Base-by-base conservation (phyloP, 2,113 vertebrate species). In the Chionomys nivalis region DNA sequence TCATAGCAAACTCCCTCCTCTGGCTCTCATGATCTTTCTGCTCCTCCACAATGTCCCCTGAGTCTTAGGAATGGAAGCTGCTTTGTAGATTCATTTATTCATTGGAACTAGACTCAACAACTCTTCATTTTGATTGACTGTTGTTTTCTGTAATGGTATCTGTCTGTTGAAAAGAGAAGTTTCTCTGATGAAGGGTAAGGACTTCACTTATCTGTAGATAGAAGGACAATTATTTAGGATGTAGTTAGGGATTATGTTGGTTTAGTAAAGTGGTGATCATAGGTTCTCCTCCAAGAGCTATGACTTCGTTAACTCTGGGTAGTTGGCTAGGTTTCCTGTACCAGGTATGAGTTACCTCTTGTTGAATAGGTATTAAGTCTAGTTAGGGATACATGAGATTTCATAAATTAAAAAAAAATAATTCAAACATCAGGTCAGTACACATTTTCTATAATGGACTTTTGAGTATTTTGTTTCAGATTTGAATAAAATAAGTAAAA, bases 401-500 rank as follows among this genome's bases (percentile, higher is more conserved):
- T 66, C 49, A 66, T 49, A 33, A 44, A 85, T 19, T 11, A 83
- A 13, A 61, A 14, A 5, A 39, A 47, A 66, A 86, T 66, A 70
- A 87, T 70, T 49, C 21, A 44, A 49, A n/a, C 8, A 73, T 4
- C 47, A 47, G 28, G 44, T 81, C 72, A 63, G 24, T 68, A 66
- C 13, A 58, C 24, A 24, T 91, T 87, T 44, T 33, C 17, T 65
- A 44, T 73, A 39, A 47, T 52, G 12, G 24, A 63, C 63, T 85
- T 89, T 63, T 78, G 42, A 93, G 16, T 73, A 23, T 12, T 73
- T 94, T 81, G 55, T 88, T 82, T 79, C 66, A 91, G 39, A 87
- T 9, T 91, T 31, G 47, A 89, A 89, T 66, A 49, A 77, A 78
- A 90, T 31, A 79, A 76, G 28, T 55, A 44, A 94, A 96, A 68